Base-by-base conservation (phyloP, 1,140 invertebrate genomes). In the Orius insidiosus region DNA sequence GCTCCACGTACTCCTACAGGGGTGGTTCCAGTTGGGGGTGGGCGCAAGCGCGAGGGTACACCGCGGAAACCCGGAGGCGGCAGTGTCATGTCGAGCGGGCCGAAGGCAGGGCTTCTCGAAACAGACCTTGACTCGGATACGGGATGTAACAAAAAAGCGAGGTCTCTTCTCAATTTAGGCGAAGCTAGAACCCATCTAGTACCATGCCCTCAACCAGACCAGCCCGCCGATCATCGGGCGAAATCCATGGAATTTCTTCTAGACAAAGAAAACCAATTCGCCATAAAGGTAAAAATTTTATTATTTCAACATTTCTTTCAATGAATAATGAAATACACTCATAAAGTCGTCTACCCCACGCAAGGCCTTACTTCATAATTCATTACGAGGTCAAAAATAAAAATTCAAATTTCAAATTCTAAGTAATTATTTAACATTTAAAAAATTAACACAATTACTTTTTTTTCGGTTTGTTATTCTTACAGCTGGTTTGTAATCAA, bases 191-290 rank as follows among this genome's bases (percentile, higher is more conserved):
- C 58, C 15, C 40, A 43, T 24, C 38, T 45, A 10, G 47, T 48
- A 46, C 43, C 50, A 49, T 55, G 57, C 37, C 47, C 53, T 39
- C 52, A 52, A 44, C 50, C 56, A 46, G 56, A 56, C 52, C 55
- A 51, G 55, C 33, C 57, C 46, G 54, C 58, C 46, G 61, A 71
- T 53, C 60, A 63, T 48, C 63, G 81, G 52, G 76, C 84, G 68
- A 86, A 86, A 67, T 85, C 81, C 65, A 88, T 90, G 85, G 85
- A 90, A 71, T 89, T 87, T 68, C 74, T 90, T 56, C 72, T 90
- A 58, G 84, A 88, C 65, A 87, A 85, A 65, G 81, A 86, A 57
- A 88, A 86, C 65, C 72, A 82, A 58, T 76, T 73, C 54, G 73
- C 76, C 52, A 71, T 76, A 50, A 71, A 80, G 78, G 79, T 81